Evolutionary conservation across 2,888 invertebrate species (phyloP).

Genomic region (Chesias legatella): DNA sequence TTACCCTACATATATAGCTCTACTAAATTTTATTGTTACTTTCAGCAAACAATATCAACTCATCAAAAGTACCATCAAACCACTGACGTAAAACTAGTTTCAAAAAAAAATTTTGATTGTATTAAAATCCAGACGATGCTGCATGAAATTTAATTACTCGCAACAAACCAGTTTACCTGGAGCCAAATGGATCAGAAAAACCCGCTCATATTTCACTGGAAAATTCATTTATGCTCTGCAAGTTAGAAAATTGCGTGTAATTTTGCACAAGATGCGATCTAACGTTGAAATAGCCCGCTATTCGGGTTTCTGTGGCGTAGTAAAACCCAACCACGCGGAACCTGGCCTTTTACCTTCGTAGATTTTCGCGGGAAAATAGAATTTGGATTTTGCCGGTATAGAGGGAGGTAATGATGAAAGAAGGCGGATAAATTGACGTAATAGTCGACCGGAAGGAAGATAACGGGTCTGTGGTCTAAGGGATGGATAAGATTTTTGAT

Average conservation of each 20-base stretch:
- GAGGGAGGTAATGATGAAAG: slow-evolving; percentile 25
- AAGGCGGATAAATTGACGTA: slow-evolving; percentile 18
- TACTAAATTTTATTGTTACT: no score
- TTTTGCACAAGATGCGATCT: slow-evolving; percentile 29
- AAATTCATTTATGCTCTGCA: slow-evolving; percentile 29
- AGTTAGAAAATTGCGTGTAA: slow-evolving; percentile 33
- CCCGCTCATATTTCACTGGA: slow-evolving; percentile 22
- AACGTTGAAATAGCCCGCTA: slow-evolving; percentile 23
- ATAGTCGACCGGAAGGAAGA: slow-evolving; percentile 5
- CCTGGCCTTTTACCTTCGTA: slow-evolving; percentile 25
- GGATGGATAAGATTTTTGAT: no score
- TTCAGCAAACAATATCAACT: no score
- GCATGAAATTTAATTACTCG: slow-evolving; percentile 20
- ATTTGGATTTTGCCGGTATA: slow-evolving; percentile 27
- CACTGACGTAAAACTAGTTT: slow-evolving; percentile 4
- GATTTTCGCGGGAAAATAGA: slow-evolving; percentile 27
- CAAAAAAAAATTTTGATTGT: slow-evolving; percentile 5
- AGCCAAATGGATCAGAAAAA: slow-evolving; percentile 23
- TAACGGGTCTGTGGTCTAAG: background rate
- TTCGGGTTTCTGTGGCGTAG: slow-evolving; percentile 27
- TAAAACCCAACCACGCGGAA: slow-evolving; percentile 31
- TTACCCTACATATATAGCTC: no score
- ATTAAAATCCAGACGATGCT: slow-evolving; percentile 8
- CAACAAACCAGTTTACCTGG: slow-evolving; percentile 17
- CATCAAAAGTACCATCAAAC: no score